phyloP scores from a whole-genome alignment of 2,113 vertebrate species.

The Sphaerodactylus townsendi region DNA sequence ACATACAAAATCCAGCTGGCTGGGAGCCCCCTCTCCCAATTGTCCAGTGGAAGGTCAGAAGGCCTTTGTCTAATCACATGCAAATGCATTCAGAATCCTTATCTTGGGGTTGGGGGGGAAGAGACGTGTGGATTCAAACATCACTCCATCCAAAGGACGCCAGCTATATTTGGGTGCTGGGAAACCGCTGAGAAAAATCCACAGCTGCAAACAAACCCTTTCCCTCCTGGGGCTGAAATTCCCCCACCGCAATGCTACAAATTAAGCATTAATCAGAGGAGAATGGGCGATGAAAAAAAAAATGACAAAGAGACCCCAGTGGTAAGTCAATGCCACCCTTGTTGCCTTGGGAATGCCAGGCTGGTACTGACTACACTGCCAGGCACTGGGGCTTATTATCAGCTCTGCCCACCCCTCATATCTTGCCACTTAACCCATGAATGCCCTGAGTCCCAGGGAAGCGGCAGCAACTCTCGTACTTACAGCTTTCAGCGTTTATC shows the following conservation, averaged over 20 bases:
- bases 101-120: slow-evolving; percentile 65
- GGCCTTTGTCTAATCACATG: slow-evolving; percentile 64
- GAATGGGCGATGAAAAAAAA: fast-evolving
- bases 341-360: neutral
- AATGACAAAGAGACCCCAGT: fast-evolving
- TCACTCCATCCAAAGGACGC: slow-evolving; percentile 73
- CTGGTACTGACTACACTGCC: neutral
- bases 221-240: neutral
- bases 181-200: neutral
- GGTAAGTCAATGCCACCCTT: neutral
- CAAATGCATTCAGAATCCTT: slow-evolving; percentile 75
- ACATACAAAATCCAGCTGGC: neutral
- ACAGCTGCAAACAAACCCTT: slow-evolving; percentile 26
- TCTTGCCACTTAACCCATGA: slow-evolving; percentile 1
- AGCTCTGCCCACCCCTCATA: neutral
- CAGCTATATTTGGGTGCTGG: neutral
- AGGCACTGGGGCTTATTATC: slow-evolving; percentile 15
- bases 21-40: neutral
- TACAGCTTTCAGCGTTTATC: slow-evolving; percentile 89
- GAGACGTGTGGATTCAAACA: slow-evolving; percentile 53
- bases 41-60: slow-evolving; percentile 72
- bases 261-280: neutral
- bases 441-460: neutral
- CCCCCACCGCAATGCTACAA: neutral
- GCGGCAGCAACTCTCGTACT: slow-evolving; percentile 63